Conservation (phyloP, 2,888 invertebrate species). For the Cerastoderma edule region DNA sequence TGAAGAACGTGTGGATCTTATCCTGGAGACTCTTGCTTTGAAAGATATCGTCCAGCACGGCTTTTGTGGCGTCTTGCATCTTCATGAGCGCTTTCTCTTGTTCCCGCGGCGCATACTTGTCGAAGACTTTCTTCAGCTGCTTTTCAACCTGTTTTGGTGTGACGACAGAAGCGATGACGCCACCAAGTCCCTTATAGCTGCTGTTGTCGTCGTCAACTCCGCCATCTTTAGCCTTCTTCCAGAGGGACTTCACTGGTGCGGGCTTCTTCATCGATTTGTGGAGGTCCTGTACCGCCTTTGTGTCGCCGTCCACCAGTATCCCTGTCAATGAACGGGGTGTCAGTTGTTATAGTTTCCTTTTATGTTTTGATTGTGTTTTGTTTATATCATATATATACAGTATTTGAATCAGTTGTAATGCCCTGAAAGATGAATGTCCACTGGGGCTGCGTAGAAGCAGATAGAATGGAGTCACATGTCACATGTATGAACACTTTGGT, state of each 20-base stretch:
- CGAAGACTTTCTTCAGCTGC: constrained; percentile 65
- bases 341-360: too few species aligned
- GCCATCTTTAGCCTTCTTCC: constrained; percentile 61
- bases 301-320: constrained; percentile 69
- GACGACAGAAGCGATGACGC: constrained; percentile 63
- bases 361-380: too few species aligned
- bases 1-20: constrained; percentile 70
- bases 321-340: too few species aligned
- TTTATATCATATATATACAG: too few species aligned
- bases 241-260: constrained; percentile 66
- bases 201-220: constrained; percentile 51
- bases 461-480: too few species aligned
- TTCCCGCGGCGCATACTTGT: constrained; percentile 55
- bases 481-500: too few species aligned
- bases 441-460: too few species aligned
- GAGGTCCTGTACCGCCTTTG: constrained; percentile 63
- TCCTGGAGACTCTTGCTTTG: constrained; percentile 59
- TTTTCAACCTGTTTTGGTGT: constrained; percentile 59
- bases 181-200: constrained; percentile 67
- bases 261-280: constrained; percentile 73
- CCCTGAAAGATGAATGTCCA: too few species aligned
- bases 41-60: constrained; percentile 63
- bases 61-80: constrained; percentile 68
- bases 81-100: constrained; percentile 41
- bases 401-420: too few species aligned